Evolutionary conservation across 2,888 invertebrate genomes (phyloP).

Genomic region (Acanthosepion esculentum): DNA sequence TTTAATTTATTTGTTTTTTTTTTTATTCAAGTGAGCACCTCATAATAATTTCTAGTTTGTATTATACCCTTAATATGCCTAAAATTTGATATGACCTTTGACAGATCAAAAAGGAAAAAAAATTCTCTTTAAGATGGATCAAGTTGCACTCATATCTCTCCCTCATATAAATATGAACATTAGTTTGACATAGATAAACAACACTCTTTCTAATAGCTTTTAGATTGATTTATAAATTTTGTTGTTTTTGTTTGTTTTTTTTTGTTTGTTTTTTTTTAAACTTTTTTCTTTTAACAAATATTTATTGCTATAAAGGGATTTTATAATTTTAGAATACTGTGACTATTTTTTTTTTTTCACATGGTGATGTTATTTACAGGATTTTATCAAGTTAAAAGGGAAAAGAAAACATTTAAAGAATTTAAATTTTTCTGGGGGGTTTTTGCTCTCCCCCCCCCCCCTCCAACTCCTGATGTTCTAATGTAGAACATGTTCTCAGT

Average conservation of each 20-base stretch:
- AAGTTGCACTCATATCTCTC: too few relatives aligned
- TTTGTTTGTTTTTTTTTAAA: not conserved
- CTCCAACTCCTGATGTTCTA: too few relatives aligned
- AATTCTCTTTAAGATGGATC: too few relatives aligned
- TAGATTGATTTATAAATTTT: not conserved
- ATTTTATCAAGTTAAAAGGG: not conserved
- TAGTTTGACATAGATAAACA: too few relatives aligned
- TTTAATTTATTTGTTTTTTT: not conserved
- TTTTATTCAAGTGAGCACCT: not conserved
- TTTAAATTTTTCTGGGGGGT: not conserved
- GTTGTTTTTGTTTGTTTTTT: not conserved
- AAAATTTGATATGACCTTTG: too few relatives aligned
- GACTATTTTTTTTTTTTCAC: too few relatives aligned
- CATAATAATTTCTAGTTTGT: not conserved
- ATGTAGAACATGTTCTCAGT: too few relatives aligned
- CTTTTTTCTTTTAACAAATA: not conserved
- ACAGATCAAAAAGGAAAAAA: too few relatives aligned
- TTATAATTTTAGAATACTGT: not conserved
- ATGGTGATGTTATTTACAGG: not conserved
- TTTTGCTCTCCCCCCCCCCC: accelerated
- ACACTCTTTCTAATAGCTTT: not conserved
- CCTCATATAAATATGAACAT: too few relatives aligned
- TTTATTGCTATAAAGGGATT: not conserved
- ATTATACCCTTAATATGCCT: too few relatives aligned
- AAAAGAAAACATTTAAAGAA: not conserved